Percentiles rank a stretch among this genome's conserved stretches.
These are phyloP conservation scores for Bursaphelenchus mucronatus DNA, from an alignment of 1,140 invertebrate species.

Conservation along the genomic window DNA sequence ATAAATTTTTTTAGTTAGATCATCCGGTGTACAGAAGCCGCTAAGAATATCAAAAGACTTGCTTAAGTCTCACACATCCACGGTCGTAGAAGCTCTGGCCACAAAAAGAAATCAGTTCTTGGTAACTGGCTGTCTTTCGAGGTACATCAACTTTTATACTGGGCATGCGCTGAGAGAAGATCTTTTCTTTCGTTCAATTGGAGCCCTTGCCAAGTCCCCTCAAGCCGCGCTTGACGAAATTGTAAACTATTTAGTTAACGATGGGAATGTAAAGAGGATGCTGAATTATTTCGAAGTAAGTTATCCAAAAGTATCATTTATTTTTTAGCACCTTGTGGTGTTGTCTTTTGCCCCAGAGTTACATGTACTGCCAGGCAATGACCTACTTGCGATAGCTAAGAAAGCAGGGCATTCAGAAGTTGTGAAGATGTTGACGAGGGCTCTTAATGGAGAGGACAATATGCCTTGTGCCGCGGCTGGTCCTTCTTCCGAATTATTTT, in stretches of 20 bases:
- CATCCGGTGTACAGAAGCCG: too few species aligned
- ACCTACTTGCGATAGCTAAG: too few species aligned
- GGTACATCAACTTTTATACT: not conserved
- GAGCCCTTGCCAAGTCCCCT: not conserved
- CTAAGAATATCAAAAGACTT: too few species aligned
- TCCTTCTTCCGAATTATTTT: not conserved
- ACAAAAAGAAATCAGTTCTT: not conserved
- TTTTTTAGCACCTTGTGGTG: too few species aligned
- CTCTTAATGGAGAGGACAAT: not conserved
- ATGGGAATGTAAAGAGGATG: not conserved
- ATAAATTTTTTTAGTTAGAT: too few species aligned
- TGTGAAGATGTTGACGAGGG: too few species aligned
- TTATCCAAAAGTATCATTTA: too few species aligned
- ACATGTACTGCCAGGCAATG: too few species aligned
- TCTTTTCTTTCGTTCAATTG: conserved; percentile 1
- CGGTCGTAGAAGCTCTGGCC: too few species aligned
- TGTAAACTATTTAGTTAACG: conserved; percentile 2
- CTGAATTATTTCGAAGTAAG: not conserved
- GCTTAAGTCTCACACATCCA: too few species aligned
- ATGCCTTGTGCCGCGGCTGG: conserved; percentile 1
- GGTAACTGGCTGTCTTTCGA: not conserved
- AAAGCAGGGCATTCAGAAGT: too few species aligned
- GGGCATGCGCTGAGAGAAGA: not conserved
- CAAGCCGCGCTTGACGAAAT: not conserved
- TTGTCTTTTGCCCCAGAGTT: too few species aligned